These are phyloP conservation scores for Pheosia gnoma DNA, from an alignment of 2,888 invertebrate genomes.

Conservation along the genomic window DNA sequence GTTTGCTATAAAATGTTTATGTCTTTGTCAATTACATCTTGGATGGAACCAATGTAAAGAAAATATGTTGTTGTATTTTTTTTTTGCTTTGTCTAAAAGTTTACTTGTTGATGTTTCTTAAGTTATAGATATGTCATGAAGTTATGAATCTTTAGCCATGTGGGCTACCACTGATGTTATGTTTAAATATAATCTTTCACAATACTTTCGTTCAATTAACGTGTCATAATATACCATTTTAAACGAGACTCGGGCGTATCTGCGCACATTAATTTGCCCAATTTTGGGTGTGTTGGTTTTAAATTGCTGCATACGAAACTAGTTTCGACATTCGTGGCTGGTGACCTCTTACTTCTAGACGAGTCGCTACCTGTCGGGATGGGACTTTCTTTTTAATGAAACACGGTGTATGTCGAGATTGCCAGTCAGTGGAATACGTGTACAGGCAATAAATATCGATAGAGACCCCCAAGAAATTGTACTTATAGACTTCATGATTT, in stretches of 20 bases:
- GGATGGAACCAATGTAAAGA: background rate
- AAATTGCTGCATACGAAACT: conserved; percentile 49
- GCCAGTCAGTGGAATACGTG: background rate
- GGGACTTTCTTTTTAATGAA: conserved; percentile 55
- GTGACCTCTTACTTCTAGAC: conserved; percentile 57
- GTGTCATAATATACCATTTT: conserved; percentile 33
- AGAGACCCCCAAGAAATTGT: background rate
- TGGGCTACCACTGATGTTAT: background rate
- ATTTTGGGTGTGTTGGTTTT: conserved; percentile 50
- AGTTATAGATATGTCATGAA: background rate
- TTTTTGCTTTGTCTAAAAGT: too few species aligned
- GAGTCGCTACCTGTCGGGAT: conserved; percentile 51
- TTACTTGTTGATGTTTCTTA: background rate
- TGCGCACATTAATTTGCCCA: conserved; percentile 40
- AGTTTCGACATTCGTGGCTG: conserved; percentile 47
- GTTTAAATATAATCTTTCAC: conserved; percentile 18
- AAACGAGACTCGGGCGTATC: conserved; percentile 31
- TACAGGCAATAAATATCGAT: background rate
- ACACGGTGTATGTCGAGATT: conserved; percentile 4
- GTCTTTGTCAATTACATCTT: background rate
- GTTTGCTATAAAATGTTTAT: background rate
- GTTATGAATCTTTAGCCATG: background rate
- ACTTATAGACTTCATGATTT: background rate
- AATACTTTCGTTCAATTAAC: conserved; percentile 30
- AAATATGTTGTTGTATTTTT: too few species aligned